Evolutionary conservation across 2,797 vertebrate species (phyloP), one percentile per base, ranked within the genome.

Genomic region (Myotis planiceps): DNA sequence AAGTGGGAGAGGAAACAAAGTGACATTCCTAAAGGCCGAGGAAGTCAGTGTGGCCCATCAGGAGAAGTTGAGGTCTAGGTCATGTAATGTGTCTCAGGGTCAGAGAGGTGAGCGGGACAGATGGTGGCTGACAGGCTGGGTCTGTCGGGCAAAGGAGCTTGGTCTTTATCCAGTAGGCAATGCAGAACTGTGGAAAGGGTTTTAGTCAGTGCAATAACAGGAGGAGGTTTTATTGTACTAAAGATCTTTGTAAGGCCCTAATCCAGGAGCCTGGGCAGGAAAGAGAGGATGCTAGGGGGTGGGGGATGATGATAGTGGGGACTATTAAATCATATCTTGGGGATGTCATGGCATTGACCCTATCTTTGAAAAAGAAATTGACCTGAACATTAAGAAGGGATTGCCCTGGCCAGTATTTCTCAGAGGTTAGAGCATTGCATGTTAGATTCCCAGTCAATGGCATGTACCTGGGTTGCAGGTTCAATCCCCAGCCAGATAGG

Each of bases 71-170:
- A 7, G 6, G 10, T 55, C 53, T 16, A 8, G 65, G n/a, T 16
- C 21, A 6, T 0, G 12, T 12, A 1, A 23, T 15, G 1, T 27
- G 9, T 45, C 23, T 1, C 9, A 2, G 23, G 29, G 27, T 49
- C 37, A 9, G 49, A 66, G 18, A 1, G 29, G 21, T 6, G 58
- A 42, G 25, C 7, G 37, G 23, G 39, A 18, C 16, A 27, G 47
- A 15, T 9, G 21, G 29, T 6, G 13, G 49, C 34, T 29, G 66
- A 16, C 65, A 12, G n/a, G 47, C 7, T 19, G 4, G 6, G 25
- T 14, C 75, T 15, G 2, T 69, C 1, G 0, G 45, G 16, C 14
- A 29, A 32, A 49, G 27, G 27, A 58, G 47, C 60, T 23, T 55
- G 23, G 37, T 39, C 76, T 90, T 83, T 15, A 37, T 37, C 18